phyloP scores from a whole-genome alignment of 2,113 vertebrate species.

The Hystrix brachyura region DNA sequence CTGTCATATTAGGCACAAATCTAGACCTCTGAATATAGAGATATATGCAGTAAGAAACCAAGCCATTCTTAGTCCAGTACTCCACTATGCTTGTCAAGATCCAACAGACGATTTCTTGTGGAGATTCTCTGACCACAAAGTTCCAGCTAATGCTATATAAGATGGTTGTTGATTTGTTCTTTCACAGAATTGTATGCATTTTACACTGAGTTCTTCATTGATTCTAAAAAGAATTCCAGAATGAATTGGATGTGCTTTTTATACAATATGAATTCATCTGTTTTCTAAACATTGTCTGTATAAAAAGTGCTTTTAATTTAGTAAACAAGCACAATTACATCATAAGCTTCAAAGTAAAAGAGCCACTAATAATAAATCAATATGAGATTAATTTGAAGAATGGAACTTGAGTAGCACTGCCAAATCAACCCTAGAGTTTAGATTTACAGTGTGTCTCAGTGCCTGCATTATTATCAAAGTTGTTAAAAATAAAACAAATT shows the following conservation, averaged over 20 bases:
- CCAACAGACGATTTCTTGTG: not conserved
- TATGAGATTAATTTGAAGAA: constrained; percentile 58
- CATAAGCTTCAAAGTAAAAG: constrained; percentile 33
- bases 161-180: not conserved
- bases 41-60: not conserved
- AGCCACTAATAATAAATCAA: constrained; percentile 40
- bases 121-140: not conserved
- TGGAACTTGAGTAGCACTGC: not conserved
- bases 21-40: not conserved
- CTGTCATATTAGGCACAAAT: not conserved
- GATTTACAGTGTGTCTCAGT: not conserved
- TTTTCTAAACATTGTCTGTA: constrained; percentile 72
- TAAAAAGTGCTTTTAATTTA: constrained; percentile 73
- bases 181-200: not conserved
- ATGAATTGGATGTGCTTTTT: constrained; percentile 40
- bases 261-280: constrained; percentile 54
- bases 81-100: not conserved
- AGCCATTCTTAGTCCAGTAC: not conserved
- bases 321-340: constrained; percentile 67
- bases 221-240: constrained; percentile 12
- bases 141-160: accelerated
- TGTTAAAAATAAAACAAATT: not conserved
- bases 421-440: constrained; percentile 15
- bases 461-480: not conserved
- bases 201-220: constrained; percentile 1